Evolutionary conservation across 2,113 vertebrate species (phyloP).

Genomic region (Eclectus roratus): DNA sequence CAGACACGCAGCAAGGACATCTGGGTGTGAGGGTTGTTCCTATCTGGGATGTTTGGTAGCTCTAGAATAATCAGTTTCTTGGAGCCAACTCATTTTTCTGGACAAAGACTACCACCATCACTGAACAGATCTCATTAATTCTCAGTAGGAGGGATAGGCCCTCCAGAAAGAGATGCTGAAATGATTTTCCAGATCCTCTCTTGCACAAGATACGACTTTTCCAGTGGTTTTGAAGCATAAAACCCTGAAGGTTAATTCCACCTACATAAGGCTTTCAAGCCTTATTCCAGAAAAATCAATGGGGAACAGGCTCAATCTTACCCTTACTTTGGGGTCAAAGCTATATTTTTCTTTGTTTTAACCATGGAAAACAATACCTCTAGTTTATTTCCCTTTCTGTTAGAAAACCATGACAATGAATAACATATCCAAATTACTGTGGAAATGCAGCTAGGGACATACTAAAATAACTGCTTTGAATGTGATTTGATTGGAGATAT

Average conservation of each 20-base stretch:
- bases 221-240: neutral
- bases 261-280: neutral
- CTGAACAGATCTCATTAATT: neutral
- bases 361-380: neutral
- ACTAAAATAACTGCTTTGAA: conserved; percentile 31
- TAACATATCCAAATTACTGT: neutral
- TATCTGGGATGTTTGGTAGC: neutral
- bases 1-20: neutral
- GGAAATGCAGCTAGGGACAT: neutral
- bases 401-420: conserved; percentile 24
- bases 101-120: neutral
- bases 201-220: neutral
- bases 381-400: conserved; percentile 4
- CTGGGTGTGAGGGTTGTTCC: neutral
- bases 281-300: neutral
- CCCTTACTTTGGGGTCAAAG: neutral
- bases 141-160: neutral
- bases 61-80: neutral
- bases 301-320: neutral
- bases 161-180: neutral
- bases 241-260: neutral
- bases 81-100: neutral
- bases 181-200: neutral
- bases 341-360: neutral
- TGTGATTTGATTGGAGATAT: conserved; percentile 35